These are phyloP conservation scores for Cotesia chilonis DNA, from an alignment of 1,140 invertebrate genomes.

Conservation along the genomic window DNA sequence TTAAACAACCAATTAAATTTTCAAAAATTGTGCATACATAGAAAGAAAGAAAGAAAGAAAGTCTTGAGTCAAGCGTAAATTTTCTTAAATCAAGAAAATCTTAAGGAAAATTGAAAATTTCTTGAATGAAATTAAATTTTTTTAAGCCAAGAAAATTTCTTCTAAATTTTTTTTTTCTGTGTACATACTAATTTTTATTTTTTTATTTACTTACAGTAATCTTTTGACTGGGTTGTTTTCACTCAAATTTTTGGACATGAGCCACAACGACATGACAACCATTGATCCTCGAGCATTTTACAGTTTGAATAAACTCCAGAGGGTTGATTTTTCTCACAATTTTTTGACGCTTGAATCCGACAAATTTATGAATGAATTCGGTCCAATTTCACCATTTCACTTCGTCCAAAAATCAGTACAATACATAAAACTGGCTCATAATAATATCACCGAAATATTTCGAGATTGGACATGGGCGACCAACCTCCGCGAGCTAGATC, in stretches of 20 bases:
- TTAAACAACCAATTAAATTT: constrained; percentile 13
- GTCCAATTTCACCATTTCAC: constrained; percentile 65
- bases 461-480: constrained; percentile 68
- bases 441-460: constrained; percentile 69
- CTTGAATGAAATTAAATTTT: too few relatives aligned
- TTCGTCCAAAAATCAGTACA: constrained; percentile 61
- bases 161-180: too few relatives aligned
- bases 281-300: constrained; percentile 62
- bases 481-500: constrained; percentile 66
- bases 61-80: too few relatives aligned
- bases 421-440: constrained; percentile 70
- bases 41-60: too few relatives aligned
- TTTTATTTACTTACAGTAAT: constrained; percentile 47
- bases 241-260: constrained; percentile 60
- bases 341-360: constrained; percentile 50
- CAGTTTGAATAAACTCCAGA: constrained; percentile 54
- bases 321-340: constrained; percentile 67
- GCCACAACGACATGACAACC: constrained; percentile 52
- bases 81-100: too few relatives aligned
- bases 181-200: constrained; percentile 9
- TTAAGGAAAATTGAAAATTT: too few relatives aligned
- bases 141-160: too few relatives aligned
- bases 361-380: constrained; percentile 18
- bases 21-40: not conserved
- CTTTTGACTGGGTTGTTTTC: constrained; percentile 49